Evolutionary conservation across 2,888 invertebrate species (phyloP).

Genomic region (Drosophila acutilabella): DNA sequence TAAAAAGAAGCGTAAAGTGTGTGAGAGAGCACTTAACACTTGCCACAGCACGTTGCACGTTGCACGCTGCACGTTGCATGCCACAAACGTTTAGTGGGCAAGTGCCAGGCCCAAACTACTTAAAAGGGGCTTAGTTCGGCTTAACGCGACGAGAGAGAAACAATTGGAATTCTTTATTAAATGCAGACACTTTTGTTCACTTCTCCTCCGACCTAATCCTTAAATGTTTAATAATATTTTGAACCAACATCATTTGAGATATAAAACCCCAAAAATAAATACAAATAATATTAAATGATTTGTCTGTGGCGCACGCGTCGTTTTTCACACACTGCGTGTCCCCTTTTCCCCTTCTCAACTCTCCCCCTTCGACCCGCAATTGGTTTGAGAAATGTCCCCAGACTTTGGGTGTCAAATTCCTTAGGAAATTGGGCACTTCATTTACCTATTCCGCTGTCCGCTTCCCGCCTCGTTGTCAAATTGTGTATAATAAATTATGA

Average conservation of each 20-base stretch:
- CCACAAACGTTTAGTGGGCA: constrained; percentile 14
- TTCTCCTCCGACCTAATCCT: constrained; percentile 15
- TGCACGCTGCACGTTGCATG: constrained; percentile 17
- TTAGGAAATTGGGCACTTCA: constrained; percentile 76
- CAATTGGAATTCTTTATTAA: constrained; percentile 31
- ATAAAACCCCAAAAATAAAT: constrained; percentile 3
- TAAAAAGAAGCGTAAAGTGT: constrained; percentile 50
- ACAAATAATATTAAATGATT: constrained; percentile 19
- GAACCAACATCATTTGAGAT: not conserved
- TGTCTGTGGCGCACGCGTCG: constrained; percentile 63
- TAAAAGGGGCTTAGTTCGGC: constrained; percentile 66
- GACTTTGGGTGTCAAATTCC: constrained; percentile 67
- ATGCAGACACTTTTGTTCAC: constrained; percentile 35
- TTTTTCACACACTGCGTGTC: constrained; percentile 28
- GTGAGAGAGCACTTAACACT: constrained; percentile 76
- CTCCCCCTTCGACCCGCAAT: constrained; percentile 20
- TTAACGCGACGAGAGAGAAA: constrained; percentile 33
- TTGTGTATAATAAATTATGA: constrained; percentile 57
- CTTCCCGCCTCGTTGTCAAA: constrained; percentile 38
- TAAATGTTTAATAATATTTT: constrained; percentile 34
- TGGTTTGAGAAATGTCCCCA: constrained; percentile 56
- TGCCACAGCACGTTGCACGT: constrained; percentile 34
- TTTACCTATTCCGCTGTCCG: constrained; percentile 57
- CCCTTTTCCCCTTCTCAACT: not conserved
- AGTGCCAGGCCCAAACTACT: constrained; percentile 58